Evolutionary conservation across 1,140 invertebrate genomes (phyloP).

Genomic region (Coptotermes formosanus): DNA sequence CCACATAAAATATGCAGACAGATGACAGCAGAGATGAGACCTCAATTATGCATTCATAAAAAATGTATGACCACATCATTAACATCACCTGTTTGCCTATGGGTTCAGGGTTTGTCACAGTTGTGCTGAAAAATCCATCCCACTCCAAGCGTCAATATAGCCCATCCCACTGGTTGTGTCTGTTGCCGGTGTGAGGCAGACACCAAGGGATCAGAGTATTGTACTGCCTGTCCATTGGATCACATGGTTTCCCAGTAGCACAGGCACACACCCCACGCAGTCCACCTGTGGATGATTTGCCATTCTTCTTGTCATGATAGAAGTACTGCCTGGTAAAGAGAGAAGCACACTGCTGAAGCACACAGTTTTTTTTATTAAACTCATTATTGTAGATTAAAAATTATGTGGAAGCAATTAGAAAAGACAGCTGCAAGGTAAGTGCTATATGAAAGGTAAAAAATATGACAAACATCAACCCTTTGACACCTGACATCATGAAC

Average conservation of each 20-base stretch:
- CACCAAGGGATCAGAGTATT: constrained; percentile 90
- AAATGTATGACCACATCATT: too few species aligned
- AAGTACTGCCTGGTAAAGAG: constrained; percentile 59
- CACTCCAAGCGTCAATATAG: constrained; percentile 75
- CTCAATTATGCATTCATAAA: too few species aligned
- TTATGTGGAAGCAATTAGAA: too few species aligned
- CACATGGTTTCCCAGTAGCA: constrained; percentile 62
- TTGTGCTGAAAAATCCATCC: constrained; percentile 85
- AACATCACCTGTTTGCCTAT: constrained; percentile 79
- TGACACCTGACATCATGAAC: too few species aligned
- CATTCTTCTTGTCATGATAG: constrained; percentile 70
- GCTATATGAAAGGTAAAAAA: too few species aligned
- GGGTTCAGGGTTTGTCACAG: constrained; percentile 85
- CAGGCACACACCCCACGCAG: constrained; percentile 80
- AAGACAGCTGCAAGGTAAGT: too few species aligned
- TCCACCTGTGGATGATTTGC: constrained; percentile 55
- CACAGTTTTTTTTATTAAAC: too few species aligned
- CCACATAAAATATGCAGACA: too few species aligned
- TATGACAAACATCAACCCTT: too few species aligned
- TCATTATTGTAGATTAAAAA: too few species aligned
- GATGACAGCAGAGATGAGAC: too few species aligned
- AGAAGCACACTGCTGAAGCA: too few species aligned
- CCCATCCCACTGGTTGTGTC: constrained; percentile 80
- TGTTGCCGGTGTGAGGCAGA: constrained; percentile 81
- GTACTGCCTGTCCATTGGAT: constrained; percentile 72